Evolutionary conservation across 2,113 vertebrate species (phyloP).

Genomic region (Ardeotis arabs): DNA sequence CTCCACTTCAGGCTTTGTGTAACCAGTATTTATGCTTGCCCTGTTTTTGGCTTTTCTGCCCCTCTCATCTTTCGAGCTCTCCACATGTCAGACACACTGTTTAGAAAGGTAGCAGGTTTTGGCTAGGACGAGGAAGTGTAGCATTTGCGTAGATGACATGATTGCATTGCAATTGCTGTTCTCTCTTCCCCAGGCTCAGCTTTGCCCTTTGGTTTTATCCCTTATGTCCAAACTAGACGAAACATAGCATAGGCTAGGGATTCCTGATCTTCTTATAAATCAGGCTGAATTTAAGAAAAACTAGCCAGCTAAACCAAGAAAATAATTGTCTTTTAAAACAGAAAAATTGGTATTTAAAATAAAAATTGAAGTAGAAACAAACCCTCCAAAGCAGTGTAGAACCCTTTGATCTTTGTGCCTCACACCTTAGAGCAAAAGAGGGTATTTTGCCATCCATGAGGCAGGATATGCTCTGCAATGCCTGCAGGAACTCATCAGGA

Average conservation of each 20-base stretch:
- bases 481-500: background rate
- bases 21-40: background rate
- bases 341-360: background rate
- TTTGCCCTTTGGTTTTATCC: background rate
- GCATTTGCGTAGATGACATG: background rate
- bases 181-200: background rate
- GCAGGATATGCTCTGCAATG: background rate
- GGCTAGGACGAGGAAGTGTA: background rate
- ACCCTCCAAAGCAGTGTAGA: background rate
- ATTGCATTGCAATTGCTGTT: background rate
- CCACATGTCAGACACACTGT: background rate
- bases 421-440: background rate
- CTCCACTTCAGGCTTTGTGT: background rate
- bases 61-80: background rate
- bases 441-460: background rate
- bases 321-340: background rate
- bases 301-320: background rate
- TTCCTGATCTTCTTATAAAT: background rate
- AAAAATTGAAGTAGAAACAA: background rate
- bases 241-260: background rate
- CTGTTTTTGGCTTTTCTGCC: background rate
- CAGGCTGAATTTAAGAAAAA: background rate
- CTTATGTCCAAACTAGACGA: background rate
- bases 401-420: background rate
- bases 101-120: background rate